Base-by-base conservation (phyloP, 2,888 invertebrate species). In the Eupeodes latifasciatus region DNA sequence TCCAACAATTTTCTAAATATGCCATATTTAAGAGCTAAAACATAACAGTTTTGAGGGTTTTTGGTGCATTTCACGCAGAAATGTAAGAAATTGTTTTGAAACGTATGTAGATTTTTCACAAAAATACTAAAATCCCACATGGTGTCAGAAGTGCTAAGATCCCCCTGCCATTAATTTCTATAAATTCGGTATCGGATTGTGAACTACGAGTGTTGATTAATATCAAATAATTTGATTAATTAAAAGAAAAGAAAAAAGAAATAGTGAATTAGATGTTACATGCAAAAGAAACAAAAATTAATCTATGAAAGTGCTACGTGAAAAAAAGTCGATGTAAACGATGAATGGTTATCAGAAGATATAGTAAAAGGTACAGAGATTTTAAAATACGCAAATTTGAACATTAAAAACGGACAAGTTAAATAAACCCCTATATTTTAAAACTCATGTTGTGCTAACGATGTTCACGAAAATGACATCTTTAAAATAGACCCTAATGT, bases 371-470 rank as follows among this genome's bases (percentile, higher is more conserved):
- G 62, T 19, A 75, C 62, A 49, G 75, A 75, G 19, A 75, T 75
- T 62, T 62, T 62, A 12, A 51, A 75, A 75, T 75, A 75, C 19
- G 51, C 62, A 36, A 75, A 75, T 51, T 47, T 75, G 34, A 53
- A 76, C 51, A 64, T 62, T 51, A 53, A 62, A 40, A 75, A 75
- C 36, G 75, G 75, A 62, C 4, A 75, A 62, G 75, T 61, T 51
- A 62, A 64, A 49, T 19, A 51, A 40, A 75, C 49, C 47, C 62
- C 59, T 27, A 61, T 59, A 47, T 64, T 66, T 12, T 66, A 14
- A 66, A 62, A 62, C 16, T 44, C 62, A 44, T 62, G 62, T 62
- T 62, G 62, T 62, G 44, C 16, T 16, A 4, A 64, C 44, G 44
- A 64, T 47, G 27, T 66, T 49, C 27, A 66, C 9, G 49, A 66